Base-by-base conservation (phyloP, 2,888 invertebrate species). In the Eudemis profundana region DNA sequence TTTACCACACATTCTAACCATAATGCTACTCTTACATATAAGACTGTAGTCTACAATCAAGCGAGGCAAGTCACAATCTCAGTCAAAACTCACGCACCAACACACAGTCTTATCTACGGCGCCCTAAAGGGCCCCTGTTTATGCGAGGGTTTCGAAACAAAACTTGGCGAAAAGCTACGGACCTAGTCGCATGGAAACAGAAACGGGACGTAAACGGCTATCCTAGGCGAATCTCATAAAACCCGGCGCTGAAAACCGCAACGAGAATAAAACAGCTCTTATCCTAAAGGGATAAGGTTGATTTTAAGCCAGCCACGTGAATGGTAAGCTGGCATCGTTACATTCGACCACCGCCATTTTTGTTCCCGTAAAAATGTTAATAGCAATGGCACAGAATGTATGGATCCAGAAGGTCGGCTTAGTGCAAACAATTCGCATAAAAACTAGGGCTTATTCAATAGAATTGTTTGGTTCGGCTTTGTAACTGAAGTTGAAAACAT, bases 361-460 rank as follows among this genome's bases (percentile, higher is more conserved):
- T 84, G 87, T 85, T 82, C 76, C 83, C 90, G 87, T 90, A 89
- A 90, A 64, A 90, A 87, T 86, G 85, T 87, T 89, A 89, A 89
- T 87, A 79, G 79, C 79, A 75, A 79, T 73, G 78, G 74, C 82
- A 77, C 42, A 49, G 17, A 50, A 49, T 19, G 19, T 17, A 56
- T 56, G 49, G 17, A 21, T 23, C 29, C 56, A 51, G 61, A 63
- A 49, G 33, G 36, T 8, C 2, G 3, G 46, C 23, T 53, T 53
- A 44, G n/a, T 19, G 15, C 23, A 12, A 46, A 36, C 17, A n/a
- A 23, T 23, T 40, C 8, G 36, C 12, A 21, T 21, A n/a, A 12
- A 46, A 21, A 46, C n/a, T n/a, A 33, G 33, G 10, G 33, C 33
- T 33, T 33, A 33, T 33, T 33, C 10, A 33, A 33, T 33, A n/a